Percentiles rank a stretch among this genome's conserved stretches.
Conservation (phyloP, 2,797 vertebrate genomes). For the Rhinogobio ventralis region DNA sequence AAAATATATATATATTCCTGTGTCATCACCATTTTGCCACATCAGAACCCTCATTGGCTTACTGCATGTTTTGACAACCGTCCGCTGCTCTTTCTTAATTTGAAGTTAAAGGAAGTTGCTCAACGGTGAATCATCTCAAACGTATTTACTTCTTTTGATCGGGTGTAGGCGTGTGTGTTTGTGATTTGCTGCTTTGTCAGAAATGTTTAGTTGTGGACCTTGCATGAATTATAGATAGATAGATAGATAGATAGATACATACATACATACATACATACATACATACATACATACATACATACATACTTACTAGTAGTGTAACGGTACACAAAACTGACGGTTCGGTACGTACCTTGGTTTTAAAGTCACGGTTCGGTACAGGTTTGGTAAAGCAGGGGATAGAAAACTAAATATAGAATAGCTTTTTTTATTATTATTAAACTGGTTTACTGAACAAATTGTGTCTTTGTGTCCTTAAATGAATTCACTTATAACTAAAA, state of each 20-base stretch:
- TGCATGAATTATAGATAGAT: background rate
- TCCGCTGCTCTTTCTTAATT: background rate
- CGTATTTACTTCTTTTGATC: constrained; percentile 30
- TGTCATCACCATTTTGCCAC: background rate
- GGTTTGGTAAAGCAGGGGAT: no score
- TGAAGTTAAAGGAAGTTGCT: constrained; percentile 22
- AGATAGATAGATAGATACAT: no score
- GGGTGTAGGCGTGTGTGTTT: constrained; percentile 18
- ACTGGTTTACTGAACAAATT: no score
- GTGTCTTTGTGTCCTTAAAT: no score
- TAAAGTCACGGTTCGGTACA: no score
- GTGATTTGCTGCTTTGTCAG: constrained; percentile 10
- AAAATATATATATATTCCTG: background rate
- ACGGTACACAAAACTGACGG: no score
- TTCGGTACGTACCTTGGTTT: no score
- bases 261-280: no score
- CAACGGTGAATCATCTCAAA: constrained; percentile 25
- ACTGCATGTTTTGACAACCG: background rate
- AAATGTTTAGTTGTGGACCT: background rate
- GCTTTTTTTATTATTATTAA: no score
- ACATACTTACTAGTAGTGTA: no score
- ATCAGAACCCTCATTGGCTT: background rate
- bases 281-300: accelerated
- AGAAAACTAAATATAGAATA: no score
- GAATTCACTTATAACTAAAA: no score